Base-by-base conservation (phyloP, 53 echinoderm and acorn worm species). In the Holothuria scabra region DNA sequence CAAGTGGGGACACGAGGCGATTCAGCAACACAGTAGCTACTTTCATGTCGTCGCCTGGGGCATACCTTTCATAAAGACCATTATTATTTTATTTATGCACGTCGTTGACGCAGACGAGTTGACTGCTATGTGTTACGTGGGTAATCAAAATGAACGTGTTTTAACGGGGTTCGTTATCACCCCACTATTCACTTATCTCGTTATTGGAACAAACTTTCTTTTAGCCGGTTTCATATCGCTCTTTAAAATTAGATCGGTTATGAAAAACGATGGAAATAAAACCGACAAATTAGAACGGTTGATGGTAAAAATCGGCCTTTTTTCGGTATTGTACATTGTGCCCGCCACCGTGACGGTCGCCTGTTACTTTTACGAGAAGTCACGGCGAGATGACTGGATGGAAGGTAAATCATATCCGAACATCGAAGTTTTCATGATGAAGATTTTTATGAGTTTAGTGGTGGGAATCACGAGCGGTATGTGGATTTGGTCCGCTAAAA, bases 401-500 rank as follows among this genome's bases (percentile, higher is more conserved):
- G 31, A 60, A 2, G 87, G 87, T 9, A 89, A 91, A 34, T 81
- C 90, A 8, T 60, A 83, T n/a, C 99, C 94, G 26, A 99, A 94
- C 85, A 95, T 99, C 80, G 94, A 94, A 82, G 92, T 99, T 21
- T 99, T 92, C 82, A 99, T 99, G 93, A 84, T 99, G 34, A 99
- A 99, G 83, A 91, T 99, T 56, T 99, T 99, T 67, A 99, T 99
- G 99, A 90, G 90, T 28, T 87, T 99, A 11, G 99, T 95, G 23
- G 94, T 99, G 18, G 99, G 99, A 24, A 95, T 99, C 52, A 99
- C 99, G 11, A 95, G 94, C 55, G 99, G 99, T 21, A 99, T 99
- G 97, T 99, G 99, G 99, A 99, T 99, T 35, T 94, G 94, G 99
- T 99, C 99, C 18, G 93, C 99, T 46, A 99, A 99, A 80, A 99